phyloP scores from a whole-genome alignment of 2,888 invertebrate genomes.

The Sinelater perroti region DNA sequence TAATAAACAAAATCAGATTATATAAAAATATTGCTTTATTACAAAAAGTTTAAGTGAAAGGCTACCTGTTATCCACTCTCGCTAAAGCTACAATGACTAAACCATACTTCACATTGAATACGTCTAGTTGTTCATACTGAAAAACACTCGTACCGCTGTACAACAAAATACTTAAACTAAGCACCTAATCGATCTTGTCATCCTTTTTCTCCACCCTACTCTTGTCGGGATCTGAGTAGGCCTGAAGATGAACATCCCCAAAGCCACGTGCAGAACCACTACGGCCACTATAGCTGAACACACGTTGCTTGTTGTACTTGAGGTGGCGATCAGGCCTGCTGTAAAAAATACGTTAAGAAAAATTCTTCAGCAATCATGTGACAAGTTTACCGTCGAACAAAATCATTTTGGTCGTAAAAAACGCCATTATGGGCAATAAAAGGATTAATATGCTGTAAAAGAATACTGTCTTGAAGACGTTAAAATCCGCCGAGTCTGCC shows the following conservation, averaged over 20 bases:
- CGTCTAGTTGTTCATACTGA: too few relatives aligned
- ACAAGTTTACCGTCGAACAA: slow-evolving; percentile 71
- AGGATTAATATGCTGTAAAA: slow-evolving; percentile 80
- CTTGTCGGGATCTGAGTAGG: slow-evolving; percentile 70
- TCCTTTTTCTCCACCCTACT: slow-evolving; percentile 49
- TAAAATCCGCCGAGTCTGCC: slow-evolving; percentile 72
- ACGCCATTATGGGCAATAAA: slow-evolving; percentile 76
- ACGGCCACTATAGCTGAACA: slow-evolving; percentile 82
- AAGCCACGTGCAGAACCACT: slow-evolving; percentile 75
- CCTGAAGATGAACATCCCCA: slow-evolving; percentile 82
- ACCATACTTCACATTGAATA: too few relatives aligned
- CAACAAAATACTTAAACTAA: too few relatives aligned
- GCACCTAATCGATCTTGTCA: slow-evolving; percentile 54
- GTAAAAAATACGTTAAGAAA: too few relatives aligned
- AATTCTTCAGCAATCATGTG: slow-evolving; percentile 17
- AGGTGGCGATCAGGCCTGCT: slow-evolving; percentile 63
- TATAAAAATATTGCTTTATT: too few relatives aligned
- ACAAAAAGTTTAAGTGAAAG: too few relatives aligned
- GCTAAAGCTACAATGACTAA: too few relatives aligned
- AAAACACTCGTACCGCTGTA: too few relatives aligned
- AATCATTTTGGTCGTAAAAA: slow-evolving; percentile 74
- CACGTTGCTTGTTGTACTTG: slow-evolving; percentile 73
- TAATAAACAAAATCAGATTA: too few relatives aligned
- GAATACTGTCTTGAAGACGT: slow-evolving; percentile 78
- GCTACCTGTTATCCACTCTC: too few relatives aligned